These are phyloP conservation scores for Coelopa pilipes DNA, from an alignment of 2,888 invertebrate genomes.

Conservation along the genomic window DNA sequence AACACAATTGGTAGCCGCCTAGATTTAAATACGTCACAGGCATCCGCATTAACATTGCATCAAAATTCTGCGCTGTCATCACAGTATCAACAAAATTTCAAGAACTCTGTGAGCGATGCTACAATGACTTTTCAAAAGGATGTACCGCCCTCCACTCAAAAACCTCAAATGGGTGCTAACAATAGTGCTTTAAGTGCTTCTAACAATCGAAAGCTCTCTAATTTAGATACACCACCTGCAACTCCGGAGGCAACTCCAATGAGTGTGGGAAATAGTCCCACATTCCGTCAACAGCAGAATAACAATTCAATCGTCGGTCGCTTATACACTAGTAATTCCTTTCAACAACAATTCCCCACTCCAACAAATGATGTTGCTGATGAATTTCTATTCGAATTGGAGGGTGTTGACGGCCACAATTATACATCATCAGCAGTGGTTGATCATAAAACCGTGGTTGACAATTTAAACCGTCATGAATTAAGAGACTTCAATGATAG, in stretches of 20 bases:
- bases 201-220: conserved; percentile 58
- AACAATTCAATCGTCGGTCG: conserved; percentile 18
- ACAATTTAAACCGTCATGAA: conserved; percentile 37
- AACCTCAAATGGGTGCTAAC: neutral
- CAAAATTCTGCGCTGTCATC: conserved; percentile 39
- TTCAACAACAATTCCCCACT: conserved; percentile 49
- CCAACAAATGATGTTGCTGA: conserved; percentile 67
- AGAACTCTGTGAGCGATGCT: conserved; percentile 30
- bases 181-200: conserved; percentile 6
- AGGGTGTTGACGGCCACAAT: conserved; percentile 69
- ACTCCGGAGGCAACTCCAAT: conserved; percentile 67
- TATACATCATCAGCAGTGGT: conserved; percentile 41
- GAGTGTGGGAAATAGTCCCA: conserved; percentile 67
- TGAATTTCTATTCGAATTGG: conserved; percentile 82
- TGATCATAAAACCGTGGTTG: conserved; percentile 17
- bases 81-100: conserved; percentile 20
- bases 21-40: conserved; percentile 45
- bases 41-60: conserved; percentile 34
- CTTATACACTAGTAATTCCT: conserved; percentile 35
- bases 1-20: conserved; percentile 57
- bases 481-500: conserved; percentile 76
- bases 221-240: conserved; percentile 66
- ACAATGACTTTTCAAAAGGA: conserved; percentile 26
- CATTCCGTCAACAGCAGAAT: conserved; percentile 56
- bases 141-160: conserved; percentile 11